Evolutionary conservation across 2,888 invertebrate species (phyloP).

Genomic region (Syrista parreyssii): DNA sequence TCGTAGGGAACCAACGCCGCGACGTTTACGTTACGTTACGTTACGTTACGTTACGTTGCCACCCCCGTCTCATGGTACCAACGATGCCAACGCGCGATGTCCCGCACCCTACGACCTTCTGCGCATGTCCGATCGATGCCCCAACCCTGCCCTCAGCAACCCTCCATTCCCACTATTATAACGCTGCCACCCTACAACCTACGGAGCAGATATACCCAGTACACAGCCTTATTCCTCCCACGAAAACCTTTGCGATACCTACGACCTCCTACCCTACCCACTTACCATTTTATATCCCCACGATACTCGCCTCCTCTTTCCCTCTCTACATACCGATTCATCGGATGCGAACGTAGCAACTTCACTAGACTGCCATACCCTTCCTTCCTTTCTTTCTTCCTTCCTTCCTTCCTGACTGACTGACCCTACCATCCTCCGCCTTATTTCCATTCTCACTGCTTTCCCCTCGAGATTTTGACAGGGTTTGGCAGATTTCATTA

Average conservation of each 20-base stretch:
- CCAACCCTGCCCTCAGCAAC: conserved; percentile 31
- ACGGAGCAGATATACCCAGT: background rate
- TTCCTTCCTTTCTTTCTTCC: background rate
- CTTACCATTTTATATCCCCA: background rate
- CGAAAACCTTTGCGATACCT: conserved; percentile 1
- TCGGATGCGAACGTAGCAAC: background rate
- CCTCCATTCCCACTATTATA: conserved; percentile 15
- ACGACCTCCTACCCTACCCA: conserved; percentile 2
- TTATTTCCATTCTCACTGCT: conserved; percentile 31
- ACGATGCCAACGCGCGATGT: background rate
- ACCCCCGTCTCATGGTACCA: background rate
- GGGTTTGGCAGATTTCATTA: conserved; percentile 27
- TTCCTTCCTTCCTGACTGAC: background rate
- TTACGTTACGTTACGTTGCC: conserved; percentile 7
- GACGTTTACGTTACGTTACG: conserved; percentile 1
- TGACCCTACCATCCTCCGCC: conserved; percentile 19
- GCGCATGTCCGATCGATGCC: conserved; percentile 60
- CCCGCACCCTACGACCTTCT: conserved; percentile 25
- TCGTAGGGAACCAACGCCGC: background rate
- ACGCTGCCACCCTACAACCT: background rate
- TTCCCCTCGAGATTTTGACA: conserved; percentile 39
- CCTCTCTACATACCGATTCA: background rate
- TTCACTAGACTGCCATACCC: background rate
- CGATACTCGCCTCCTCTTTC: conserved; percentile 5
- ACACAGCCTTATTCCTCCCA: background rate